A percentile compares a stretch with the other conserved stretches of the same genome.
phyloP scores from a whole-genome alignment of 2,113 vertebrate species.

The Oenanthe oenanthe region DNA sequence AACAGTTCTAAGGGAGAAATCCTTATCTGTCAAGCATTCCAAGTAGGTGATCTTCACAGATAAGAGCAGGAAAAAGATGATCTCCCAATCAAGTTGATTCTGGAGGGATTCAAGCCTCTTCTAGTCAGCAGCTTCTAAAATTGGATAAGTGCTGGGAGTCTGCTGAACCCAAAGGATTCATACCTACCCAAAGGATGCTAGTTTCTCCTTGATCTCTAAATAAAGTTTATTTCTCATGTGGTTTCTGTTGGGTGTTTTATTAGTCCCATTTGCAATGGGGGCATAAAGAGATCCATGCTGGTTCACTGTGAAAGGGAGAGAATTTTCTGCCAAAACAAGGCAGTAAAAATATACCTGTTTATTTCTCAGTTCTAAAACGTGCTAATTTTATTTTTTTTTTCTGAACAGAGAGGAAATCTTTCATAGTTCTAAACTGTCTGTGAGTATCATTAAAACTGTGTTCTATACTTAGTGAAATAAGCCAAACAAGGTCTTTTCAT shows the following conservation, averaged over 20 bases:
- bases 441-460: not conserved
- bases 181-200: not conserved
- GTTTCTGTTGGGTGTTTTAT: not conserved
- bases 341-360: not conserved
- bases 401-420: not conserved
- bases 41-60: not conserved
- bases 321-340: not conserved
- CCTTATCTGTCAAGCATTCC: not conserved
- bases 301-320: not conserved
- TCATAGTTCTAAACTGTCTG: not conserved
- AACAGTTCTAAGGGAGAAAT: not conserved
- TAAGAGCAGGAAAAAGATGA: not conserved
- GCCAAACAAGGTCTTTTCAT: not conserved
- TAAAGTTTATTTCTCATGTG: not conserved
- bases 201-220: not conserved
- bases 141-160: not conserved
- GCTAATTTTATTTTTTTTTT: not conserved
- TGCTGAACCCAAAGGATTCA: not conserved
- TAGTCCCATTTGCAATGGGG: not conserved
- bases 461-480: not conserved
- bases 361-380: not conserved
- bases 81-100: not conserved
- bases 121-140: not conserved
- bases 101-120: not conserved
- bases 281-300: not conserved